These are phyloP conservation scores for Melanotaenia trifasciata DNA, from an alignment of 2,797 vertebrate species.

Conservation along the genomic window DNA sequence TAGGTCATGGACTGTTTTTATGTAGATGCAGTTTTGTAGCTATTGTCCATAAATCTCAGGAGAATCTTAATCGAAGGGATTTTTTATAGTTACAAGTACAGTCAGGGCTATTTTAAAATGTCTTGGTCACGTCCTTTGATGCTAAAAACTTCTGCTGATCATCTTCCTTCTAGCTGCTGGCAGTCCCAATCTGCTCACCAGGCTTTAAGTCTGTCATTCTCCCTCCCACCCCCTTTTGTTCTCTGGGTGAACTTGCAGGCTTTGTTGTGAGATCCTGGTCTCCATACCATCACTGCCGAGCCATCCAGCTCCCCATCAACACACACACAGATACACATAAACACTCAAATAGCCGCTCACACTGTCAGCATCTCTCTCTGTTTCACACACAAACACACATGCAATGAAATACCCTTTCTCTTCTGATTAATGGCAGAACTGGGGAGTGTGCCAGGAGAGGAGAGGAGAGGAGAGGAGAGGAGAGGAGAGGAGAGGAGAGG, in stretches of 20 bases:
- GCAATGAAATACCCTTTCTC: slow-evolving; percentile 65
- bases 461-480: slow-evolving; percentile 46
- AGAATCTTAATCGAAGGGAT: slow-evolving; percentile 17
- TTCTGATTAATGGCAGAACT: slow-evolving; percentile 88
- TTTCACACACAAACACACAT: slow-evolving; percentile 59
- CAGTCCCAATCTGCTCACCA: slow-evolving; percentile 82
- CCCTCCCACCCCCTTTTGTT: slow-evolving; percentile 74
- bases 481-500: slow-evolving; percentile 22
- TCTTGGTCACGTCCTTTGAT: slow-evolving; percentile 50
- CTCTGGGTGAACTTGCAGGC: slow-evolving; percentile 83
- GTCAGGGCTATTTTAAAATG: slow-evolving; percentile 43
- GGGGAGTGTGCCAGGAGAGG: slow-evolving; percentile 79
- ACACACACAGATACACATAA: slow-evolving; percentile 62
- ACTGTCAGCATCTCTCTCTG: slow-evolving; percentile 61
- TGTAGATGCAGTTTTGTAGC: slow-evolving; percentile 34
- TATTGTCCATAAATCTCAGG: slow-evolving; percentile 20
- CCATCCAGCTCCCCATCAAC: slow-evolving; percentile 80
- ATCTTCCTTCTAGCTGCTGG: slow-evolving; percentile 67
- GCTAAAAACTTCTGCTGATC: slow-evolving; percentile 59
- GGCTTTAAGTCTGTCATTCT: slow-evolving; percentile 79
- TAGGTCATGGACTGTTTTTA: slow-evolving; percentile 46
- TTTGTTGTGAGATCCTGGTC: slow-evolving; percentile 85
- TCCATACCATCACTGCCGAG: slow-evolving; percentile 79
- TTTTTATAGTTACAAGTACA: slow-evolving; percentile 24
- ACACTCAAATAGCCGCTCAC: slow-evolving; percentile 55